A percentile compares a stretch with the other conserved stretches of the same genome.
Evolutionary conservation across 2,888 invertebrate genomes (phyloP).

Genomic region (Cheiracanthium punctorium): DNA sequence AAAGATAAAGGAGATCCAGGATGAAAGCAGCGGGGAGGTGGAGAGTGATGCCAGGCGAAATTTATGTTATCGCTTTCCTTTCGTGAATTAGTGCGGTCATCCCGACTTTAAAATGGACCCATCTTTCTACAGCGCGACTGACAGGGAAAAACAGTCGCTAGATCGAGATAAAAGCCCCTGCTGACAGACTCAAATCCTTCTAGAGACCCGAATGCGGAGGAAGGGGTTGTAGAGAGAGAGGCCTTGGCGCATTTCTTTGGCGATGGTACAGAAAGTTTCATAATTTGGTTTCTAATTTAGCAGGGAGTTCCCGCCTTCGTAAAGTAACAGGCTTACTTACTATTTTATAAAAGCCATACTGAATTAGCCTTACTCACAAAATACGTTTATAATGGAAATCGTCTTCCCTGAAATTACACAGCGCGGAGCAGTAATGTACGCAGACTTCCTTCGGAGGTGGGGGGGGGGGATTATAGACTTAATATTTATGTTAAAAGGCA

Average conservation of each 20-base stretch:
- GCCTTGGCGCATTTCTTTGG: background rate
- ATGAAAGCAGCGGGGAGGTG: background rate
- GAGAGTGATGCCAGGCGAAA: constrained; percentile 30
- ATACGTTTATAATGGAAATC: no score
- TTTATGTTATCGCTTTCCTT: constrained; percentile 61
- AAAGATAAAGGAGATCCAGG: constrained; percentile 15
- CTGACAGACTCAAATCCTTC: constrained; percentile 57
- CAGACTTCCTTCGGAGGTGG: no score
- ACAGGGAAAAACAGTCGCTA: constrained; percentile 59
- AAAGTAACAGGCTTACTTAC: no score
- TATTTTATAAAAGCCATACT: no score
- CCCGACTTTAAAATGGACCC: constrained; percentile 61
- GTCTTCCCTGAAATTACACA: no score
- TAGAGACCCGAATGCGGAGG: background rate
- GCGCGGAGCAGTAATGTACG: no score
- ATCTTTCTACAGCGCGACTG: constrained; percentile 56
- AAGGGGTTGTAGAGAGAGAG: background rate
- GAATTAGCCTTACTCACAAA: no score
- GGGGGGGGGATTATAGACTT: no score
- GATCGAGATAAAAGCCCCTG: constrained; percentile 63
- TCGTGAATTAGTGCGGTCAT: constrained; percentile 66
- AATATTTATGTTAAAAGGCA: no score
- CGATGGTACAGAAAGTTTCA: no score
- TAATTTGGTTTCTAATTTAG: no score
- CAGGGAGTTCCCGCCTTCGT: no score